Evolutionary conservation across 2,113 vertebrate species (phyloP), one percentile per base, ranked within the genome.

Genomic region (Bubo scandiacus): DNA sequence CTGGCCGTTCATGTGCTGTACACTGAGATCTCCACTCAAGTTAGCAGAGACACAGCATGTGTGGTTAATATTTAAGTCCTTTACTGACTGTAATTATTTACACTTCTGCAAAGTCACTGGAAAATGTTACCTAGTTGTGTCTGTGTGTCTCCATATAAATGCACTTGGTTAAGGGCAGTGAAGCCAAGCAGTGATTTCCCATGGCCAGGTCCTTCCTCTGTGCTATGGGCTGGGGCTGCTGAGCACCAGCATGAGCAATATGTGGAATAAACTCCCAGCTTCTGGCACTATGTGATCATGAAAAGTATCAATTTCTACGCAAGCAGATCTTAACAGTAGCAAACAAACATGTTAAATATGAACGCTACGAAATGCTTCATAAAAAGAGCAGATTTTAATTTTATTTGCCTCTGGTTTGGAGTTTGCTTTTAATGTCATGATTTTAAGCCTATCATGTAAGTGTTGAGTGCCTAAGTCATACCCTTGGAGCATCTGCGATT

Each of bases 1-100:
- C 23, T 14, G 42, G 10, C 15, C 15, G 18, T 79, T 85, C 1
- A 0, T 2, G 6, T 54, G 83, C 19, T 5, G 7, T 19, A 11
- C 21, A 3, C 5, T 0, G 29, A 36, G 12, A 20, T 34, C 25
- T 74, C 57, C 4, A 1, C 2, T 71, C 55, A 2, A 7, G 25
- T 63, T 18, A 82, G 22, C 36, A 78, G 66, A 36, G 42, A 16
- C 12, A 5, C 20, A 9, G 38, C 4, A 6, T 0, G 1, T 17
- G 63, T 77, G 66, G 29, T 68, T 82, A 21, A 26, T 51, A 8
- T 52, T 67, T 2, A 30, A 66, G 55, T 68, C 43, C 17, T 83
- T n/a, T 58, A 18, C 47, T 17, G n/a, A 62, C 54, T 86, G 2
- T 67, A 68, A 54, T 32, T 63, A 58, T 29, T 86, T 19, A 22